Conservation (phyloP, 2,797 vertebrate genomes). For the Arrhamphus sclerolepis region DNA sequence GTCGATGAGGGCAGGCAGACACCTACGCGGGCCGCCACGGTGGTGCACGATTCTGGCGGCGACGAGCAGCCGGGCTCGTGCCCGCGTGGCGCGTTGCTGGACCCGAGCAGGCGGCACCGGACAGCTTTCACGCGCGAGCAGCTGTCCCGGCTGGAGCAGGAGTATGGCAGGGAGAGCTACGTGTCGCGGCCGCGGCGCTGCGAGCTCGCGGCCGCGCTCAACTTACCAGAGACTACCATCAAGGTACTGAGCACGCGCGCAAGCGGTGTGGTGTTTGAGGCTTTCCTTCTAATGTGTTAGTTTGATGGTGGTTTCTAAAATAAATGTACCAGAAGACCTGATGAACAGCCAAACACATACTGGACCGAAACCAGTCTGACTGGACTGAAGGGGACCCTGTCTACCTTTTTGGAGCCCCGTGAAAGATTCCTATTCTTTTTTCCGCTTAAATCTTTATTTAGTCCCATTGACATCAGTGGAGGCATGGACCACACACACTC, state of each 20-base stretch:
- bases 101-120: slow-evolving; percentile 79
- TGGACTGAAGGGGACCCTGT: too few species aligned
- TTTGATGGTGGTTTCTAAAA: too few species aligned
- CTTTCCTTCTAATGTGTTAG: too few species aligned
- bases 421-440: too few species aligned
- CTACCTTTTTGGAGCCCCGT: too few species aligned
- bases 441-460: too few species aligned
- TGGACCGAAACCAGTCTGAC: too few species aligned
- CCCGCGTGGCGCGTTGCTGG: slow-evolving; percentile 63
- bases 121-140: slow-evolving; percentile 84
- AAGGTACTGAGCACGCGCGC: slow-evolving; percentile 57
- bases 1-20: slow-evolving; percentile 75
- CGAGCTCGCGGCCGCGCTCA: slow-evolving; percentile 74
- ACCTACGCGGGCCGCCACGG: slow-evolving; percentile 47
- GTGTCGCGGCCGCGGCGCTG: slow-evolving; percentile 78
- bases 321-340: too few species aligned
- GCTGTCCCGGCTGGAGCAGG: slow-evolving; percentile 80
- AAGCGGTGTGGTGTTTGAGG: too few species aligned
- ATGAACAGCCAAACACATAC: too few species aligned
- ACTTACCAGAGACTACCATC: slow-evolving; percentile 74
- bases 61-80: slow-evolving; percentile 65
- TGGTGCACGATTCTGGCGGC: slow-evolving; percentile 40
- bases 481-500: too few species aligned
- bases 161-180: slow-evolving; percentile 81
- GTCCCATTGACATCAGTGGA: too few species aligned